Evolutionary conservation across 1,140 invertebrate species (phyloP), one percentile per base, ranked within the genome.

Genomic region (Pectinophora gossypiella): DNA sequence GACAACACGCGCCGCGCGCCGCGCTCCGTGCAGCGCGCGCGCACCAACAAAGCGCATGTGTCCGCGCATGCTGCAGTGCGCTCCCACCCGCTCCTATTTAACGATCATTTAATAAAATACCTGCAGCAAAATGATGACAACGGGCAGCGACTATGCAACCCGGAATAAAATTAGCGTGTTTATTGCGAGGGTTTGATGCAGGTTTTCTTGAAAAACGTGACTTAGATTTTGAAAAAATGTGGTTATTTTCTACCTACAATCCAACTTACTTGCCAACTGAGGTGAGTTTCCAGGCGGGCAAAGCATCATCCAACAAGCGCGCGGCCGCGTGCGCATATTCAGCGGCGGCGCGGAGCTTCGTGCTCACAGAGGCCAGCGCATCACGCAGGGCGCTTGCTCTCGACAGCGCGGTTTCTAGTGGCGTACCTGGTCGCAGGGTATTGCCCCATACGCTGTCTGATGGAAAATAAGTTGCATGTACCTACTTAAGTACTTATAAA

Each of bases 201-300:
- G n/a, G n/a, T n/a, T n/a, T n/a, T n/a, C n/a, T n/a, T n/a, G n/a
- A n/a, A n/a, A n/a, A n/a, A n/a, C n/a, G n/a, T n/a, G n/a, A n/a
- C n/a, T n/a, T n/a, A n/a, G n/a, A n/a, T n/a, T n/a, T n/a, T n/a
- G n/a, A n/a, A n/a, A n/a, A n/a, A n/a, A n/a, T n/a, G n/a, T n/a
- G n/a, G n/a, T n/a, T n/a, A n/a, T n/a, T n/a, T n/a, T n/a, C n/a
- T n/a, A n/a, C n/a, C n/a, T n/a, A n/a, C n/a, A n/a, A n/a, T n/a
- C n/a, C n/a, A n/a, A 63, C 75, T 60, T 42, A 84, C 83, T 79
- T 85, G 49, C 70, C 77, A 45, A 82, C 65, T 2, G 70, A 59
- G 13, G 74, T 73, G 12, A 83, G 56, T 53, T 80, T 86, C 83
- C 83, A 86, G 1, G 77, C 69, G 0, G 77, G 72, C 13, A 85